Base-by-base conservation (phyloP, 2,113 vertebrate species). In the Coptodon bakossiorum region DNA sequence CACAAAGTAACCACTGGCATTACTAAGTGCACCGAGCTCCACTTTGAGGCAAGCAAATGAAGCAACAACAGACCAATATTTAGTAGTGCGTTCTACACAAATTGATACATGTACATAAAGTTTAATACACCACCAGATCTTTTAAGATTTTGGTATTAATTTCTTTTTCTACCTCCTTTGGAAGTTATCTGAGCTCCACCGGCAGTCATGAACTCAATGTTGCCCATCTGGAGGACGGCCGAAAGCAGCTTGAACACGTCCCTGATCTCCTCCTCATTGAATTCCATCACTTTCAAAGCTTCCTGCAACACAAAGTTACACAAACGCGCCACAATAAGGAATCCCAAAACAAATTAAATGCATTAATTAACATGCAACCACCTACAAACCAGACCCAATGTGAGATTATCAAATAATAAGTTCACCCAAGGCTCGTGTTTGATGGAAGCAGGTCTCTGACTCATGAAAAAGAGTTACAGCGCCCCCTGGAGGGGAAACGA, bases 191-290 rank as follows among this genome's bases (percentile, higher is more conserved):
- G 98, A 82, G 98, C 98, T 22, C 98, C 98, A 0, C 98, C 98
- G 10, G 98, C 98, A 3, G 97, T 98, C 97, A 98, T 98, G 92
- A 98, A 98, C 79, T 98, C 97, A 66, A 98, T 93, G 1, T 98
- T 98, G 86, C 98, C 98, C 94, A 98, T 95, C 93, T 97, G 98
- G 81, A 98, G 96, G 4, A 98, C 97, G 12, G 97, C 97, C 80
- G 98, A 98, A 81, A 98, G 96, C 89, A 98, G 94, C 92, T 97
- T 98, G 94, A 98, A 98, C 61, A 98, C 97, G 27, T 98, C 98
- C 78, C 96, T 93, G 87, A 98, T 97, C 95, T 98, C 98, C 91
- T 98, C 98, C 59, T 97, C 96, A 6, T 92, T 96, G 92, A 98
- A 98, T 89, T 97, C 97, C 96, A 98, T 96, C 93, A 98, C 97